A percentile compares a stretch with the other conserved stretches of the same genome.
Evolutionary conservation across 2,797 vertebrate species (phyloP).

Genomic region (Coendou prehensilis): DNA sequence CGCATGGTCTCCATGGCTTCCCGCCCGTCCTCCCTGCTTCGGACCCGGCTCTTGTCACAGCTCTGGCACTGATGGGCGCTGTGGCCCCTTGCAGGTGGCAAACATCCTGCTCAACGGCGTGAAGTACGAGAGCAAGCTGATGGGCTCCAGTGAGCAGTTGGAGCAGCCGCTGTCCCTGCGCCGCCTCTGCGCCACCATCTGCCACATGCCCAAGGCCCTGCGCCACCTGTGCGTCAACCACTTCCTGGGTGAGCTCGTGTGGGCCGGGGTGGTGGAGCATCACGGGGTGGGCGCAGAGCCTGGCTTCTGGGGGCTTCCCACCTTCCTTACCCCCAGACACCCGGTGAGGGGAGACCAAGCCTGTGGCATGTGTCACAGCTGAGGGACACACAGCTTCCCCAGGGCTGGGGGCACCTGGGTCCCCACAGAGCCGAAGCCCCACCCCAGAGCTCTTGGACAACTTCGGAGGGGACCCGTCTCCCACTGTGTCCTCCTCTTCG

Average conservation of each 20-base stretch:
- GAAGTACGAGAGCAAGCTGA: conserved; percentile 96
- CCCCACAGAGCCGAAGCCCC: background rate
- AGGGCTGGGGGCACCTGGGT: background rate
- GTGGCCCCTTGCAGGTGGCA: conserved; percentile 92
- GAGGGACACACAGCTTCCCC: background rate
- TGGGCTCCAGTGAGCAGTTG: conserved; percentile 89
- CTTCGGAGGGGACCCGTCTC: too few relatives aligned
- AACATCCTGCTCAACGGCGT: conserved; percentile 98
- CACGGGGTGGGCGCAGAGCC: background rate
- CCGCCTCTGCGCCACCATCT: conserved; percentile 96
- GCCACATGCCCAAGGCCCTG: conserved; percentile 96
- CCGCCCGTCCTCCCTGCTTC: too few relatives aligned
- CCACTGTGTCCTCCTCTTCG: fast-evolving
- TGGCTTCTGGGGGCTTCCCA: background rate
- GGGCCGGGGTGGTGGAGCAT: background rate
- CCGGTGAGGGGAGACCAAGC: background rate
- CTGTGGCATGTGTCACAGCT: fast-evolving
- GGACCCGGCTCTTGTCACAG: too few relatives aligned
- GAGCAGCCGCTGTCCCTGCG: conserved; percentile 95
- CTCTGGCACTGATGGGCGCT: background rate
- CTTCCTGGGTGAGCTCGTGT: conserved; percentile 94
- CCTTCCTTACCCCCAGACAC: background rate
- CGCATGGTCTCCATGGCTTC: background rate
- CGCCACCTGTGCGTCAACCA: conserved; percentile 98
- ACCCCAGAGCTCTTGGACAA: background rate